Conservation (phyloP, 2,113 vertebrate species). For the Triplophysa tibetana region DNA sequence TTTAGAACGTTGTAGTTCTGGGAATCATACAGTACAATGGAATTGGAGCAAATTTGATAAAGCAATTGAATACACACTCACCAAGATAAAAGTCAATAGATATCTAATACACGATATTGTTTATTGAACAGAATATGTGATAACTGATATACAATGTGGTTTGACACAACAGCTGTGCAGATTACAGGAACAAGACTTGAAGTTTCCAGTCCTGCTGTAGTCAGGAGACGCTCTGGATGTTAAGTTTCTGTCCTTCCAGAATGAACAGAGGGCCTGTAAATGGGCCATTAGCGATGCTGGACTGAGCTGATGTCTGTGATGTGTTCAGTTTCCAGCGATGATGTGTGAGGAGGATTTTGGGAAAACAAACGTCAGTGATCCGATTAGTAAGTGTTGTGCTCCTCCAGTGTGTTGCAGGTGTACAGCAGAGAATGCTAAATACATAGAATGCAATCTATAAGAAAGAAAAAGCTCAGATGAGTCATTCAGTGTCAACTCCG, state of each 20-base stretch:
- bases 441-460: not conserved
- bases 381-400: too few species aligned
- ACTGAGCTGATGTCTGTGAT: constrained; percentile 1
- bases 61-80: not conserved
- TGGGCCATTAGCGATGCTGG: not conserved
- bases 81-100: not conserved
- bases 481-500: too few species aligned
- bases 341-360: not conserved
- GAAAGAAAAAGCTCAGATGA: too few species aligned
- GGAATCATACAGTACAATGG: too few species aligned
- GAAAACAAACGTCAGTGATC: not conserved
- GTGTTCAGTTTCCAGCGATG: not conserved
- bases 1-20: too few species aligned
- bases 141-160: too few species aligned
- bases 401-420: not conserved
- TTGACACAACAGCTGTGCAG: not conserved
- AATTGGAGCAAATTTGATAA: too few species aligned
- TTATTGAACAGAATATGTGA: not conserved
- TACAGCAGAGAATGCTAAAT: not conserved
- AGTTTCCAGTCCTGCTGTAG: not conserved
- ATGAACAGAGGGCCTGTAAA: not conserved
- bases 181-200: not conserved
- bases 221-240: not conserved
- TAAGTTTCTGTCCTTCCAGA: not conserved
- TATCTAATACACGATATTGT: not conserved